Evolutionary conservation across 2,113 vertebrate genomes (phyloP), one percentile per base, ranked within the genome.

Genomic region (Archocentrus centrarchus): DNA sequence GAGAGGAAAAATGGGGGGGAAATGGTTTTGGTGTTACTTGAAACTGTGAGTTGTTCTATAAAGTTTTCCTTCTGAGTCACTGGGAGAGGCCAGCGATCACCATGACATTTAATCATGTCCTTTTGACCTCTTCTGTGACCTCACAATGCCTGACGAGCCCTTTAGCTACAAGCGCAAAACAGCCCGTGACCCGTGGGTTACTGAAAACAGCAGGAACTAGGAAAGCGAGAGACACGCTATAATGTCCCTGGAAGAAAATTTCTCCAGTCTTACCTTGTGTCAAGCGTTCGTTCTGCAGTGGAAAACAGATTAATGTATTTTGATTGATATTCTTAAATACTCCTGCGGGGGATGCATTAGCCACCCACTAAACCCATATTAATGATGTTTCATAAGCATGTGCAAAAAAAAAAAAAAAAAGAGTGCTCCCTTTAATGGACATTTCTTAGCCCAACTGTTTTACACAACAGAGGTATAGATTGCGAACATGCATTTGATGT

Each of bases 61-160:
- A 82, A 58, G 60, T 83, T 84, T 70, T 59, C 83, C 39, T 81
- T 84, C 37, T 50, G 77, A 81, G 60, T 60, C 47, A 35, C 76
- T 63, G 70, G 60, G 62, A 79, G 73, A 89, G 87, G 77, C 79
- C 79, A 22, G 53, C 82, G 88, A 87, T 88, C 88, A 85, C 86
- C n/a, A 11, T 82, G 88, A 87, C 84, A 92, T 91, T 91, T 76
- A 93, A 91, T 90, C 78, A 89, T 87, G 88, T 85, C 80, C 66
- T 55, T 80, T 88, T 77, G 76, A 87, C 87, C 88, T 91, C 64
- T 62, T 64, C 47, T 81, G 24, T 81, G 73, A 79, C 81, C 73
- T 88, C 84, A 80, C 76, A 83, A 89, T 59, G 84, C 82, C 82
- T 84, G 79, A 47, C 47, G 70, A 82, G 79, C 68, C 77, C 59